phyloP scores from a whole-genome alignment of 2,888 invertebrate species.

The Drosophila multiciliata region DNA sequence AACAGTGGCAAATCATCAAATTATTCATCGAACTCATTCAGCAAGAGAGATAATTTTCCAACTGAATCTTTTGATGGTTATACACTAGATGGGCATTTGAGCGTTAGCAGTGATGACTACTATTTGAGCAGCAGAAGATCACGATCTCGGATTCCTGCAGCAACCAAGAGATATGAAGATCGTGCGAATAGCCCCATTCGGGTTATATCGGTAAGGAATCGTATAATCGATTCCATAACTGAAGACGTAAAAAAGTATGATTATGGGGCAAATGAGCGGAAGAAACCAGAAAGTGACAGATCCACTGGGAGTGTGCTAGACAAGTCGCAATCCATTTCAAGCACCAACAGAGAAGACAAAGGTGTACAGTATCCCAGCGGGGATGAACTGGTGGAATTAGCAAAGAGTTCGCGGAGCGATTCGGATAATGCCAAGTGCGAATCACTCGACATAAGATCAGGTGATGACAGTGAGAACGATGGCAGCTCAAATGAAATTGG shows the following conservation, averaged over 20 bases:
- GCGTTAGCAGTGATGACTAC: constrained; percentile 18
- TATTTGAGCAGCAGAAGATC: constrained; percentile 3
- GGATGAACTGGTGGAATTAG: constrained; percentile 20
- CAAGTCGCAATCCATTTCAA: constrained; percentile 21
- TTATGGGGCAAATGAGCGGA: background rate
- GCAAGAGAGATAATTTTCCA: background rate
- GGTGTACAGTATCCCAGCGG: constrained; percentile 57
- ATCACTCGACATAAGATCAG: constrained; percentile 24
- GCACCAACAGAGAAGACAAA: constrained; percentile 40
- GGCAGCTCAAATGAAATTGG: constrained; percentile 17
- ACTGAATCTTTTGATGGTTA: background rate
- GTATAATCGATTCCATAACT: background rate
- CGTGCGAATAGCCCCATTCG: constrained; percentile 66
- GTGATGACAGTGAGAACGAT: constrained; percentile 27
- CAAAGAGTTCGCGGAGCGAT: constrained; percentile 1
- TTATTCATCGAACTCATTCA: background rate
- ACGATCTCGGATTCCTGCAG: background rate
- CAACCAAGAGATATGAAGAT: constrained; percentile 47
- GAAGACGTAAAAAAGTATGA: background rate
- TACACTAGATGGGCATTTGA: background rate
- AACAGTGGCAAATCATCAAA: constrained; percentile 1
- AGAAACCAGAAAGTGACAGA: background rate
- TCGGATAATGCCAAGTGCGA: constrained; percentile 19
- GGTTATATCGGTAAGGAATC: constrained; percentile 13
- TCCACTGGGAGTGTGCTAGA: constrained; percentile 7